Conservation (phyloP, 2,797 vertebrate species). For the Pterois miles region DNA sequence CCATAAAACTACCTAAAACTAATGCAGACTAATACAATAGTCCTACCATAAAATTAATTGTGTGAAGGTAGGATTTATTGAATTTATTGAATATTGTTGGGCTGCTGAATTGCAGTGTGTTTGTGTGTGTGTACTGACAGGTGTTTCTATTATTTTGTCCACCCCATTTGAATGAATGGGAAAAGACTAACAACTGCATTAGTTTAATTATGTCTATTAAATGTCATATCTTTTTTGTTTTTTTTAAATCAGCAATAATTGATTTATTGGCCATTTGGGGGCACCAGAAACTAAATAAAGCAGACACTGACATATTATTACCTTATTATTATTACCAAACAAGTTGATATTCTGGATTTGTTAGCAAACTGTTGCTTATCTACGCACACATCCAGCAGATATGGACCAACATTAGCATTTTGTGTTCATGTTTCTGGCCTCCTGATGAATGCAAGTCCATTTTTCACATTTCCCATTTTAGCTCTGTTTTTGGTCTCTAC, state of each 20-base stretch:
- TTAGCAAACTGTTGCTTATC: background rate
- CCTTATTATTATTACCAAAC: background rate
- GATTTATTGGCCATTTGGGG: background rate
- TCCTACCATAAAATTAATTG: background rate
- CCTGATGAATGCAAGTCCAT: background rate
- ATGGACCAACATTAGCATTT: background rate
- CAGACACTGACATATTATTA: background rate
- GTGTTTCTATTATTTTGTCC: background rate
- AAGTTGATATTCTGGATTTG: background rate
- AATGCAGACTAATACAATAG: background rate
- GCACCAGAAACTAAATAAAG: background rate
- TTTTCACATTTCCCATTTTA: background rate
- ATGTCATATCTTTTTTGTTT: background rate
- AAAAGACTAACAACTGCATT: background rate
- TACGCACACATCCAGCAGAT: background rate
- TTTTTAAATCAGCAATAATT: background rate
- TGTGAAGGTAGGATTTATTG: background rate
- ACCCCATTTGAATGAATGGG: background rate
- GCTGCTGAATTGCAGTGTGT: background rate
- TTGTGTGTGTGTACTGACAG: background rate
- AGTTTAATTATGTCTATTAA: background rate
- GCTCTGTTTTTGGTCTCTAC: background rate
- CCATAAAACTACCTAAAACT: background rate
- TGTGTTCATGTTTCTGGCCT: background rate
- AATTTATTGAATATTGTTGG: background rate